phyloP scores from a whole-genome alignment of 2,113 vertebrate genomes.

The Aphyosemion australe region DNA sequence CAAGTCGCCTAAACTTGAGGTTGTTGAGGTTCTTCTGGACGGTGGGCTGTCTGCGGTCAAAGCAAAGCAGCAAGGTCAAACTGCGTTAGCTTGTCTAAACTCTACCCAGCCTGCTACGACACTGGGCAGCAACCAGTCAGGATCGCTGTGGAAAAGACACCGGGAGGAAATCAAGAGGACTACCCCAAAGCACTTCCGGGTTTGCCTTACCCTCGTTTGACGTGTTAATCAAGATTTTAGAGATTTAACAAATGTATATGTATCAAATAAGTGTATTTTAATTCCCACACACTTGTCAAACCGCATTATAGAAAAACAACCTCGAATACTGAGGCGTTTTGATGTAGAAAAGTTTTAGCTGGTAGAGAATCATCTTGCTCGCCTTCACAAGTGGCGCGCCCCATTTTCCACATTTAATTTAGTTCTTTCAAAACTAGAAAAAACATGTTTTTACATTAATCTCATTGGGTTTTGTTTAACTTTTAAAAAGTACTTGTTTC shows the following conservation, averaged over 20 bases:
- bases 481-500: too few species aligned
- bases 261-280: background rate
- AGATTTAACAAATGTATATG: background rate
- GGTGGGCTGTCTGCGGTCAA: background rate
- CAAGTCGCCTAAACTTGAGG: slow-evolving; percentile 17
- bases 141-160: background rate
- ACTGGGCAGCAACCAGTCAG: slow-evolving; percentile 43
- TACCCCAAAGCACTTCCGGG: slow-evolving; percentile 2
- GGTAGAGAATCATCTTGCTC: background rate
- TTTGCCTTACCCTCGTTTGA: slow-evolving; percentile 4
- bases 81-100: slow-evolving; percentile 12
- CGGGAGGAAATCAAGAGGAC: fast-evolving
- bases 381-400: background rate
- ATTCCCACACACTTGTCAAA: background rate
- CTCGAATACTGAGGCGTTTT: background rate
- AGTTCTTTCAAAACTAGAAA: too few species aligned
- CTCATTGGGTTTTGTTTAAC: too few species aligned
- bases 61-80: slow-evolving; percentile 62
- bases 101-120: slow-evolving; percentile 26
- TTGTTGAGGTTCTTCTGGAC: slow-evolving; percentile 30
- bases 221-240: background rate
- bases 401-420: too few species aligned
- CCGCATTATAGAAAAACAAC: background rate
- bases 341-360: background rate
- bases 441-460: too few species aligned